Base-by-base conservation (phyloP, 2,797 vertebrate genomes). In the Australoheros facetus region DNA sequence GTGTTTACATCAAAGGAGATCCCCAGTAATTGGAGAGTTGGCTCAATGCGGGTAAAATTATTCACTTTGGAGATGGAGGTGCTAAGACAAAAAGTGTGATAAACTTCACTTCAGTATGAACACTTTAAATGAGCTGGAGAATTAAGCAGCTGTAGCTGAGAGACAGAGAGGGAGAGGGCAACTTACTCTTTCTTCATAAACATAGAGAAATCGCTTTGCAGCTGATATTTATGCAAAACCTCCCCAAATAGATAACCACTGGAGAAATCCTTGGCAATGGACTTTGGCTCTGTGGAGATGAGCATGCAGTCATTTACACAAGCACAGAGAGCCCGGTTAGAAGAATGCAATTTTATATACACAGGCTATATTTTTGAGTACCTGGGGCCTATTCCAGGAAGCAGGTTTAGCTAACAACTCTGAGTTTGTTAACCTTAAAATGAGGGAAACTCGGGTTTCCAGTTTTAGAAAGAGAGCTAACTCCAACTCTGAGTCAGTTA, bases 191-290 rank as follows among this genome's bases (percentile, higher is more conserved):
- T 97, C 81, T 95, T 96, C 56, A 95, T 96, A 93, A 99, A 99
- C 70, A 96, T 88, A 48, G 88, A 90, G 88, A 99, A 99, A 87
- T 99, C 97, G 73, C 96, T 93, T 84, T 98, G 97, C 83, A 99
- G 92, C 64, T 97, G 95, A 13, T 97, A 96, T 91, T 96, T 98
- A 87, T 97, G 84, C 4, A 99, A 94, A 75, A 99, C 91, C 90
- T 99, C 97, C 83, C 98, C 98, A 73, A 99, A 94, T 0, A 99
- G 95, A 79, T 97, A 99, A 30, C 98, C 98, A 66, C 74, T 97
- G 32, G 97, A 95, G 94, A 99, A 98, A 56, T 96, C 96, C 87
- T 93, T 97, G 45, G 96, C 89, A 87, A 99, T 91, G 10, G 93
- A 95, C 71, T 91, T 94, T 78, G 96, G 95, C 66, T 96, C 98